These are phyloP conservation scores for Nanger granti DNA, from an alignment of 2,113 vertebrate genomes.

Conservation along the genomic window DNA sequence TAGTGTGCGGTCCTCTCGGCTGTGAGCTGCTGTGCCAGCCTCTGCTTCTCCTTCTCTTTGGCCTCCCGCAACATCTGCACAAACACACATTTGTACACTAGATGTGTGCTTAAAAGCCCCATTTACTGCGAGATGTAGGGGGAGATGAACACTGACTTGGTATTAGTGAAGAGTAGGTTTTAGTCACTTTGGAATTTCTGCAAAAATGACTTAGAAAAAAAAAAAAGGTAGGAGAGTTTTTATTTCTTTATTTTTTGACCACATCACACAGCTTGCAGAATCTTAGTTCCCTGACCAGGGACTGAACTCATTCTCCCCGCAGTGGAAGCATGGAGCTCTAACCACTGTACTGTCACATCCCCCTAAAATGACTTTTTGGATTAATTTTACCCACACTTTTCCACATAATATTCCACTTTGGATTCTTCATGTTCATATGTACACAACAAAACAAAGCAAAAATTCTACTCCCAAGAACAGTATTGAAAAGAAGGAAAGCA, in stretches of 20 bases:
- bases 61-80: conserved; percentile 94
- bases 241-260: neutral
- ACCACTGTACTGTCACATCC: neutral
- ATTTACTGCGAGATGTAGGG: neutral
- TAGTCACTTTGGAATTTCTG: conserved; percentile 7
- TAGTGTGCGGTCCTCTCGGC: conserved; percentile 92
- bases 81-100: neutral
- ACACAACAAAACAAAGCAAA: neutral
- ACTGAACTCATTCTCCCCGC: neutral
- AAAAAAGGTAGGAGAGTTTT: neutral
- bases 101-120: neutral
- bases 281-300: neutral
- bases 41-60: conserved; percentile 94
- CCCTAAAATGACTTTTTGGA: neutral
- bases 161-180: conserved; percentile 37
- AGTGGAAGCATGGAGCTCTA: neutral
- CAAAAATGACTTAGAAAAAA: neutral
- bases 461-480: neutral
- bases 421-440: neutral
- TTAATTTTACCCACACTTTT: conserved; percentile 44
- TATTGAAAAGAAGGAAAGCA: neutral
- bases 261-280: neutral
- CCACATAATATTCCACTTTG: neutral
- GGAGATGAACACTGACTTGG: neutral
- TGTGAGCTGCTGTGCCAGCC: conserved; percentile 85